These are phyloP conservation scores for Mormyrus lacerda DNA, from an alignment of 2,113 vertebrate species.

Conservation along the genomic window DNA sequence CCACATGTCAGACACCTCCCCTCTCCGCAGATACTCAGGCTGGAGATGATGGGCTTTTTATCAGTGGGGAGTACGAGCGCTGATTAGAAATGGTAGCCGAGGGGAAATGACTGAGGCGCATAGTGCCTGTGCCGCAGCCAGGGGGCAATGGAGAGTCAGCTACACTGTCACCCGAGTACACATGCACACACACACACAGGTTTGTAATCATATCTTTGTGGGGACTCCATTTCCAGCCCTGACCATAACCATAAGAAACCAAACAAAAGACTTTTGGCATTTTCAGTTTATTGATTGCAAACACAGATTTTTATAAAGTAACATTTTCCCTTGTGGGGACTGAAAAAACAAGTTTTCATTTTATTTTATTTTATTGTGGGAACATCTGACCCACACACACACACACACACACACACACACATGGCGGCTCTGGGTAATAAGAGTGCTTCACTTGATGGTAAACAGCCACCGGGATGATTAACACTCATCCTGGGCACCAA, in stretches of 20 bases:
- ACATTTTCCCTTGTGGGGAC: too few species aligned
- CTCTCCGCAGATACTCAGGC: conserved; percentile 34
- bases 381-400: neutral
- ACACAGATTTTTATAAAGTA: too few species aligned
- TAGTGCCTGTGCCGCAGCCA: conserved; percentile 25
- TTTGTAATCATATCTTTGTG: too few species aligned
- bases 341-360: too few species aligned
- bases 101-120: conserved; percentile 33
- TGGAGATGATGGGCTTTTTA: conserved; percentile 46
- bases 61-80: conserved; percentile 35
- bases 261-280: too few species aligned
- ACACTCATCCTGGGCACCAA: neutral
- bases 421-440: neutral
- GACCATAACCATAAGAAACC: too few species aligned
- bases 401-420: conserved; percentile 23
- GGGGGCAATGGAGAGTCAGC: conserved; percentile 17
- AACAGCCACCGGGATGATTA: neutral
- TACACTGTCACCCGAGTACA: conserved; percentile 28
- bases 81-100: conserved; percentile 45
- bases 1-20: neutral
- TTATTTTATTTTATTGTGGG: too few species aligned
- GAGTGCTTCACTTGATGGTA: conserved; percentile 11
- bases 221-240: too few species aligned
- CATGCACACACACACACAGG: too few species aligned
- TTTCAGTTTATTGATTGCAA: too few species aligned